These are phyloP conservation scores for Origma solitaria DNA, from an alignment of 2,113 vertebrate species.

Conservation along the genomic window DNA sequence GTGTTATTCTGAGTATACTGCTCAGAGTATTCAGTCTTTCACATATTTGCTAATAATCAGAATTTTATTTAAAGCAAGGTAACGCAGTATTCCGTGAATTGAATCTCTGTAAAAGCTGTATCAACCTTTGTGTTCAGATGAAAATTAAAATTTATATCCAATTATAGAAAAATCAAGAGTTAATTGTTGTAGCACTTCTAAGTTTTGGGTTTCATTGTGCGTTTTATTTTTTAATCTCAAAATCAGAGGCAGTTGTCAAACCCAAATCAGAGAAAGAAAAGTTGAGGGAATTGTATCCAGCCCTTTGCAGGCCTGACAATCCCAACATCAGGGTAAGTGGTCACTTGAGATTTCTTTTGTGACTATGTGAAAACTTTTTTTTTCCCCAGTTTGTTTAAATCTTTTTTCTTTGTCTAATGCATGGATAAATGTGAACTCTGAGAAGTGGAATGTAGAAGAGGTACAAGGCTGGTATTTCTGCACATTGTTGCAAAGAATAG, in stretches of 20 bases:
- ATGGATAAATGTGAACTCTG: not conserved
- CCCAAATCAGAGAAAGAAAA: slow-evolving; percentile 86
- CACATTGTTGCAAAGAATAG: accelerated
- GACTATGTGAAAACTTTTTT: not conserved
- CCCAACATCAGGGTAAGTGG: slow-evolving; percentile 77
- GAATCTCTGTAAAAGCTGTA: not conserved
- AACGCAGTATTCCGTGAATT: accelerated
- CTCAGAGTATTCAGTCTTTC: not conserved
- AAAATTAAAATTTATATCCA: not conserved
- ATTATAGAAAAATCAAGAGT: not conserved
- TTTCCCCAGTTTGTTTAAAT: not conserved
- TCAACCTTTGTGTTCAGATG: not conserved
- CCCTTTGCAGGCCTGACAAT: slow-evolving; percentile 87
- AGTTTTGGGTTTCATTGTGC: not conserved
- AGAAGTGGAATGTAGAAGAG: not conserved
- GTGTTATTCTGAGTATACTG: accelerated
- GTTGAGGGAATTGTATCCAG: slow-evolving; percentile 91
- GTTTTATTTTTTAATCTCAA: not conserved
- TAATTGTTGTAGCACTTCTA: not conserved
- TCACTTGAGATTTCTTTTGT: not conserved
- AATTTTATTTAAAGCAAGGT: not conserved
- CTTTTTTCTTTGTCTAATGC: not conserved
- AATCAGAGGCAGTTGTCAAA: slow-evolving; percentile 71
- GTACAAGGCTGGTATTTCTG: not conserved
- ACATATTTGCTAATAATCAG: not conserved